phyloP scores from a whole-genome alignment of 2,797 vertebrate species.

The Tapera naevia region DNA sequence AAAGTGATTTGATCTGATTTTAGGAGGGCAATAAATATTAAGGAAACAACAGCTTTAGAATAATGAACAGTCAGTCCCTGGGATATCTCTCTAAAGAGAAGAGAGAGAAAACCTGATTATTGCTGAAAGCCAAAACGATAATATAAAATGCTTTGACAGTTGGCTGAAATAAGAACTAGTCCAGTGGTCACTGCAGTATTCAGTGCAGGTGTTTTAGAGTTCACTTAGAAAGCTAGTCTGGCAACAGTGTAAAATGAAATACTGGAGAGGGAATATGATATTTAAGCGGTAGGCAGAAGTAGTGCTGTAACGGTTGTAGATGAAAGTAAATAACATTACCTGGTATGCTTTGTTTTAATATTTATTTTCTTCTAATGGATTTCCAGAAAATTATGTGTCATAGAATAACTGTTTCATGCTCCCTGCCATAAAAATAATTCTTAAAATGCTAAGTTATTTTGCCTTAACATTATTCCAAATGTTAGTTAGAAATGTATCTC shows the following conservation, averaged over 20 bases:
- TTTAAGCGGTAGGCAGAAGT: background rate
- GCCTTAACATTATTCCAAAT: background rate
- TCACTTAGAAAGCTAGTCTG: background rate
- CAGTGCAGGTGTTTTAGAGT: background rate
- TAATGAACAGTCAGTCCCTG: background rate
- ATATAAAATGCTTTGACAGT: background rate
- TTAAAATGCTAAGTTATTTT: background rate
- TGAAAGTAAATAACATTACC: background rate
- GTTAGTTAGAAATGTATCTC: background rate
- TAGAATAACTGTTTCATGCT: background rate
- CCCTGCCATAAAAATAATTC: background rate
- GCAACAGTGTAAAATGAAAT: background rate
- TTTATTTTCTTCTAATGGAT: background rate
- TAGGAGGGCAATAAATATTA: background rate
- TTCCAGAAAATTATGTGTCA: background rate
- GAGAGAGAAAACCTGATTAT: background rate
- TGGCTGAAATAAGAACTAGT: background rate
- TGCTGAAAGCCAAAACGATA: background rate
- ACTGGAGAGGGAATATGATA: background rate
- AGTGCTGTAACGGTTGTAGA: background rate
- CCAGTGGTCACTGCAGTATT: background rate
- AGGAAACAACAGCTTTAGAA: background rate
- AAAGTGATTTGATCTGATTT: background rate
- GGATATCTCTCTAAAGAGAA: background rate
- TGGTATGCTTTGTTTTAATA: background rate